Conservation (phyloP, 2,113 vertebrate species). For the Anseranas semipalmata region DNA sequence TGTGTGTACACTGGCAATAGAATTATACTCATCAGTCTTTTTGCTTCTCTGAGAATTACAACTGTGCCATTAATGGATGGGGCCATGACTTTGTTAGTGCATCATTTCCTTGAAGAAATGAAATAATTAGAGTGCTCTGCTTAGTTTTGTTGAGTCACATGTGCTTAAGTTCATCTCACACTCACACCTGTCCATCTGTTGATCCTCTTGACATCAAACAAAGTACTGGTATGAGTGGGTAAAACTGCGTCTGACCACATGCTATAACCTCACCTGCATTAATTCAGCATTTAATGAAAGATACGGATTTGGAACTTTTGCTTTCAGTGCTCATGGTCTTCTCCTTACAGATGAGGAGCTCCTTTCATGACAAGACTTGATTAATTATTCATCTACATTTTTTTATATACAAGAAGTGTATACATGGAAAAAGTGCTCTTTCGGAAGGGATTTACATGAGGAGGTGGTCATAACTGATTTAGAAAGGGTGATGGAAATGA, state of each 20-base stretch:
- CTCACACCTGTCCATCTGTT: not conserved
- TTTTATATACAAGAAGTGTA: not conserved
- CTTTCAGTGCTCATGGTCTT: not conserved
- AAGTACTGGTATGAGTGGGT: not conserved
- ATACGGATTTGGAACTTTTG: not conserved
- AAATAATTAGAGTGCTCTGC: conserved; percentile 37
- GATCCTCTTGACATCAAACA: conserved; percentile 18
- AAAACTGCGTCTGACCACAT: not conserved
- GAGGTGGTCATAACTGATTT: conserved; percentile 6
- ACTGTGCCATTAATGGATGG: conserved; percentile 26
- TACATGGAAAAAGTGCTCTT: not conserved
- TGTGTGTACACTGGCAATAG: not conserved
- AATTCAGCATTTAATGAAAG: not conserved
- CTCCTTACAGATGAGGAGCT: not conserved
- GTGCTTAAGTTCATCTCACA: not conserved
- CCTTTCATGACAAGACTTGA: not conserved
- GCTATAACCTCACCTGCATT: not conserved
- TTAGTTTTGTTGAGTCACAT: not conserved
- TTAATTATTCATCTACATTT: conserved; percentile 27
- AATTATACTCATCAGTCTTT: conserved; percentile 26
- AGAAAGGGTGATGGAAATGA: not conserved
- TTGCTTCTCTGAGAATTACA: conserved; percentile 14
- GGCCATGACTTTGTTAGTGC: conserved; percentile 34
- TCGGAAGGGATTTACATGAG: not conserved
- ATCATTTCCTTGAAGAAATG: conserved; percentile 62